Evolutionary conservation across 1,140 invertebrate genomes (phyloP), one percentile per base, ranked within the genome.

Genomic region (Pseudomyrmex concolor): DNA sequence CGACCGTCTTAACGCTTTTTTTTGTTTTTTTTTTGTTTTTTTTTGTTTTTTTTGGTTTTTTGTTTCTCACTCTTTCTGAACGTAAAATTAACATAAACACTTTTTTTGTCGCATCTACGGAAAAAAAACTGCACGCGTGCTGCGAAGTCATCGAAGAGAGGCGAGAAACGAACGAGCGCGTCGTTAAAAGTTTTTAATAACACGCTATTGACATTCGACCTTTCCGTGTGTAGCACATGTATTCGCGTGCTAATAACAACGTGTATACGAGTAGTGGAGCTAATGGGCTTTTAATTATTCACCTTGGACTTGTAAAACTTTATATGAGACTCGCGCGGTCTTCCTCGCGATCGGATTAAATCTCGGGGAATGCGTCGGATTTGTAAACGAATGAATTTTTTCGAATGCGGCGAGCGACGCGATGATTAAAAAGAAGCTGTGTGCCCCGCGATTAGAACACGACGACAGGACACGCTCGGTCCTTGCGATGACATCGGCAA

Each of bases 221-320:
- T 74, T 74, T 62, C 48, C 68, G n/a, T n/a, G n/a, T 19, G 25
- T 19, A 50, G 22, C 34, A 34, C 34, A 7, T 34, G 15, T 54
- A 60, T 73, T 22, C 12, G 34, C 15, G 10, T 22, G 67, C 17
- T 74, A 63, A 74, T 82, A 82, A 80, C 66, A 25, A 34, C 34
- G 34, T 34, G 34, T 34, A 25, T 4, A 7, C 19, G 43, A 57
- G 17, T 54, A 25, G 22, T 22, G 45, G 15, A 13, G 19, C 48
- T 82, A 74, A 82, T 74, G 78, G 9, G 25, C 59, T 82, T 74
- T 64, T 82, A 74, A 74, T 82, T 82, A 63, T 74, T 82, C 48
- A 34, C 25, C 71, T 73, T 82, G 51, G n/a, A 70, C 48, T 48
- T n/a, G 22, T 71, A 80, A 70, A 71, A 78, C 57, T 70, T 68